A percentile compares a stretch with the other conserved stretches of the same genome.
Conservation (phyloP, 2,113 vertebrate species). For the Trichechus manatus region DNA sequence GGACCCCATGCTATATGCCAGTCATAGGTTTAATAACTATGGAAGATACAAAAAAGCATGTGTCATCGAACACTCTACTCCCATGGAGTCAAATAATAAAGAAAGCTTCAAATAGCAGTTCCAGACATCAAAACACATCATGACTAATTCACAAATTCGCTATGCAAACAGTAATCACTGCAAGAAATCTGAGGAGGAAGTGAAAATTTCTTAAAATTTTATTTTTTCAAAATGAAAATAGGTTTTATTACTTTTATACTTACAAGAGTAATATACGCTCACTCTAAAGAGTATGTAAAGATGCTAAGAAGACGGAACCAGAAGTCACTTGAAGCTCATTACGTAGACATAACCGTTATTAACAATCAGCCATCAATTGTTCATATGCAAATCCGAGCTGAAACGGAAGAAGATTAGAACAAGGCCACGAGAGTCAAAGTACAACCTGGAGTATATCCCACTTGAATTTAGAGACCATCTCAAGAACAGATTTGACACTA, state of each 20-base stretch:
- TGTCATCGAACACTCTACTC: background rate
- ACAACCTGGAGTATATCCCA: too few species aligned
- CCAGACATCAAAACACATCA: background rate
- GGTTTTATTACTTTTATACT: background rate
- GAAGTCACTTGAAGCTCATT: background rate
- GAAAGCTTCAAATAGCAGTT: conserved; percentile 14
- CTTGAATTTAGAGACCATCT: too few species aligned
- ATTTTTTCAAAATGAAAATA: background rate
- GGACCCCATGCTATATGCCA: background rate
- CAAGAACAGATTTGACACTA: too few species aligned
- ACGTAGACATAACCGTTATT: too few species aligned
- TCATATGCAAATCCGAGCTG: too few species aligned
- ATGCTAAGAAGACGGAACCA: background rate
- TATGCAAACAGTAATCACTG: background rate
- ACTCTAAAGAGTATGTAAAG: background rate
- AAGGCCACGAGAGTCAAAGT: too few species aligned
- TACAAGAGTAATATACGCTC: background rate
- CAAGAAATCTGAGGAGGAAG: conserved; percentile 11
- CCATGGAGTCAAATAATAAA: background rate
- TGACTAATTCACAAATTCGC: background rate
- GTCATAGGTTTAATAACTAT: background rate
- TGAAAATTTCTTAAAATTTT: background rate
- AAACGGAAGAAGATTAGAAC: too few species aligned
- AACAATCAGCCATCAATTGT: too few species aligned
- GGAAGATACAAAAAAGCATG: background rate